phyloP scores from a whole-genome alignment of 2,888 invertebrate genomes.

The Galerucella nymphaeae region DNA sequence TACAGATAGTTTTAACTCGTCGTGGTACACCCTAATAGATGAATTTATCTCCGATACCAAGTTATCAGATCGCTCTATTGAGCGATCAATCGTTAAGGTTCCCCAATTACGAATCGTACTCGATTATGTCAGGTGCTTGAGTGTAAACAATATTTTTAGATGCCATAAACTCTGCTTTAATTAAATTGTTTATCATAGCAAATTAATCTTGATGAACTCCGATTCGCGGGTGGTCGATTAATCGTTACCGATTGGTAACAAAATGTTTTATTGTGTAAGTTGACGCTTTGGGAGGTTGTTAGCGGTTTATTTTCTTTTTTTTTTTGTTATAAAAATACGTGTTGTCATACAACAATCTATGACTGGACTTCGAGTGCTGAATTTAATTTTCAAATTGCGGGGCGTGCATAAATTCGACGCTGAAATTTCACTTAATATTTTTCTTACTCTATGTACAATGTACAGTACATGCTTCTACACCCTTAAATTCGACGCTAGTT shows the following conservation, averaged over 20 bases:
- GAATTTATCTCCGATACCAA: not conserved
- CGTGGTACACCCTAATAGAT: not conserved
- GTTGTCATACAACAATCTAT: too few species aligned
- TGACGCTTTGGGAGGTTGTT: not conserved
- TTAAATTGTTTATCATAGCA: constrained; percentile 46
- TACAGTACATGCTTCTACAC: too few species aligned
- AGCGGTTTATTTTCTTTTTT: not conserved
- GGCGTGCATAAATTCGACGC: too few species aligned
- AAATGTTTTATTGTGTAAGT: not conserved
- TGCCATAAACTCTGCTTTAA: constrained; percentile 39
- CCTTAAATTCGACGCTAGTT: too few species aligned
- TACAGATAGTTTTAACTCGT: too few species aligned
- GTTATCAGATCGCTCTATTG: not conserved
- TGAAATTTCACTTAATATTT: too few species aligned
- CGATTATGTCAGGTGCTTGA: constrained; percentile 34
- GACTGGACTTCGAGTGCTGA: too few species aligned
- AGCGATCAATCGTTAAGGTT: not conserved
- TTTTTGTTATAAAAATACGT: not conserved
- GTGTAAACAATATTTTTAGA: constrained; percentile 36
- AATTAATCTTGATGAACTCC: constrained; percentile 47
- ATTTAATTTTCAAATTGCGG: too few species aligned
- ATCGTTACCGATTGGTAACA: constrained; percentile 29
- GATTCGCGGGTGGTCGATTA: constrained; percentile 47
- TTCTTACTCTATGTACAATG: too few species aligned
- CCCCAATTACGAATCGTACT: constrained; percentile 15